Conservation (phyloP, 2,113 vertebrate genomes). For the Phrynosoma blainvillii region DNA sequence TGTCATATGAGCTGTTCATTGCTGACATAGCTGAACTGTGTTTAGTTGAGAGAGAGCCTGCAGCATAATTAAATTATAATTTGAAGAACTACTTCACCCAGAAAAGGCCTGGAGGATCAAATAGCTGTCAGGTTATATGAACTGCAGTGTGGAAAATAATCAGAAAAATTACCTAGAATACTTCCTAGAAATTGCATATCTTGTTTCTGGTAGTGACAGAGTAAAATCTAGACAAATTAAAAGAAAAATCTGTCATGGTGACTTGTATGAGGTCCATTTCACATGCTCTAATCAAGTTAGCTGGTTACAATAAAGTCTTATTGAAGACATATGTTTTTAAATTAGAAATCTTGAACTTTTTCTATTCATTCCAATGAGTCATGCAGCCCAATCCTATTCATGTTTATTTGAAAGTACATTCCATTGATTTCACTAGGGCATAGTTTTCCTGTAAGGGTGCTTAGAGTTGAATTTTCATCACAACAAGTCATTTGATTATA, state of each 20-base stretch:
- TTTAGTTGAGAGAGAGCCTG: not conserved
- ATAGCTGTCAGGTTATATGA: not conserved
- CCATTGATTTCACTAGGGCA: not conserved
- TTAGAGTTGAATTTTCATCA: not conserved
- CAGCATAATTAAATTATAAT: slow-evolving; percentile 1
- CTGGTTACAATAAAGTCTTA: not conserved
- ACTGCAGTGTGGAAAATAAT: not conserved
- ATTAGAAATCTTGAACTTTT: not conserved
- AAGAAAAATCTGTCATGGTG: not conserved
- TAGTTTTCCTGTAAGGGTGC: not conserved
- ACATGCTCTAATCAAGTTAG: not conserved
- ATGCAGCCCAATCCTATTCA: not conserved
- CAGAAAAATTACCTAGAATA: not conserved
- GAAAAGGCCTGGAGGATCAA: not conserved
- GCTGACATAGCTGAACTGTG: not conserved
- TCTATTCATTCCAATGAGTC: not conserved
- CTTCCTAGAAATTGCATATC: not conserved
- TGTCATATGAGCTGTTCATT: not conserved
- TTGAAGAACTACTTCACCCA: not conserved
- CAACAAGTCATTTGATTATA: not conserved
- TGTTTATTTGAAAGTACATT: not conserved
- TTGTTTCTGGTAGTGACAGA: not conserved
- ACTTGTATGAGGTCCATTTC: not conserved
- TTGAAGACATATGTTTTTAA: not conserved
- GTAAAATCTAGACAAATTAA: not conserved